Percentiles rank a stretch among this genome's conserved stretches.
Conservation (phyloP, 2,797 vertebrate genomes). For the Gadopsis marmoratus region DNA sequence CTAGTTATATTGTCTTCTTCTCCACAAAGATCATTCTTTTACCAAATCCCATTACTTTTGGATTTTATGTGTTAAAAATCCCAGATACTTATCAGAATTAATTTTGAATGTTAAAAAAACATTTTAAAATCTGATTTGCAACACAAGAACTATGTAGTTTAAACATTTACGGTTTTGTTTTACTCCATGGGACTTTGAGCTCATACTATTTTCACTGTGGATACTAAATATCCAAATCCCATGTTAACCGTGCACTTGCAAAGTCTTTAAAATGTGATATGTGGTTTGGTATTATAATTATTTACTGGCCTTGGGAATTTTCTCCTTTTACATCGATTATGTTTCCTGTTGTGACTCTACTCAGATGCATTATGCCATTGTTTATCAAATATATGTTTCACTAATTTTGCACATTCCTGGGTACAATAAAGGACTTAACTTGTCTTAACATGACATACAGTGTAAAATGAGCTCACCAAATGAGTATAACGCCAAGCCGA, state of each 20-base stretch:
- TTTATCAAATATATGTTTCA: background rate
- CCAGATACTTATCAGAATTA: background rate
- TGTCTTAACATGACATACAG: constrained; percentile 36
- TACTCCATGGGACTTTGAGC: background rate
- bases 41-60: background rate
- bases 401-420: background rate
- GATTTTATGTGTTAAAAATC: background rate
- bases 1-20: no score
- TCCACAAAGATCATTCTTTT: background rate
- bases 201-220: background rate
- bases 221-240: background rate
- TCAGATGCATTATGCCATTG: background rate
- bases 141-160: background rate
- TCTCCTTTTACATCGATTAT: background rate
- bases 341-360: background rate
- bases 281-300: background rate
- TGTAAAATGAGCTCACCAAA: constrained; percentile 87
- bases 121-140: background rate
- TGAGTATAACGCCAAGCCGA: constrained; percentile 91
- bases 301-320: background rate
- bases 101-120: background rate
- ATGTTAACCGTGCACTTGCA: background rate
- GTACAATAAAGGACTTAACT: background rate
- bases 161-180: background rate
- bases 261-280: background rate